Evolutionary conservation across 2,113 vertebrate genomes (phyloP).

Genomic region (Festucalex cinctus): DNA sequence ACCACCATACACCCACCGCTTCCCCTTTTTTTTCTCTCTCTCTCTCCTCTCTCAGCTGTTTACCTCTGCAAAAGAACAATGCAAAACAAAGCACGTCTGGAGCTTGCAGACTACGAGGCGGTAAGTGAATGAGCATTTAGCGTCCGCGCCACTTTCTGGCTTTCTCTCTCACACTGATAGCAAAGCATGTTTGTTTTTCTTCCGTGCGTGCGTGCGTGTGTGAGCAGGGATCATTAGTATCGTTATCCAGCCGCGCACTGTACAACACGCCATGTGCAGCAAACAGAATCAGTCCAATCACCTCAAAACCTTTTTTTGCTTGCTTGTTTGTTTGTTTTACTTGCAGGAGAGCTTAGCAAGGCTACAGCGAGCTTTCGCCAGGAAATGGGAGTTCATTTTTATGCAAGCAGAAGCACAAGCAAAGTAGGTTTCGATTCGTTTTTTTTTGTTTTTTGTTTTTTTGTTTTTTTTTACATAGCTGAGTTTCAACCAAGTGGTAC

Average conservation of each 20-base stretch:
- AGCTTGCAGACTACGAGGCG: constrained; percentile 95
- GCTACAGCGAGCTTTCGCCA: constrained; percentile 92
- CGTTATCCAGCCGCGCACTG: constrained; percentile 24
- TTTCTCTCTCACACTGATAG: constrained; percentile 23
- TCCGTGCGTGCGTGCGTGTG: neutral
- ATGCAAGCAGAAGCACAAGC: constrained; percentile 99
- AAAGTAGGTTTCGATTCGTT: constrained; percentile 87
- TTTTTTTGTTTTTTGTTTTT: too few species aligned
- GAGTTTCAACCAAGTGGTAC: neutral
- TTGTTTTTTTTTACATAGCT: neutral
- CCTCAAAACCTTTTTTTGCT: constrained; percentile 29
- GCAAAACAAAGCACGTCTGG: constrained; percentile 97
- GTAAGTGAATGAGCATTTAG: constrained; percentile 74
- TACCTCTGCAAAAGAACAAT: constrained; percentile 99
- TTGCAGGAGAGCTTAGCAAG: constrained; percentile 94
- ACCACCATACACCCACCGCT: neutral
- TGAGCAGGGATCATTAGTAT: constrained; percentile 37
- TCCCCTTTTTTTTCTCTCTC: constrained; percentile 27
- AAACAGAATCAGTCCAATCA: constrained; percentile 31
- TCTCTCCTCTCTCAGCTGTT: constrained; percentile 79
- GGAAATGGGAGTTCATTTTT: constrained; percentile 99
- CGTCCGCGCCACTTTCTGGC: constrained; percentile 12
- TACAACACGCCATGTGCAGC: constrained; percentile 16
- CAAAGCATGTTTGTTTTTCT: constrained; percentile 20
- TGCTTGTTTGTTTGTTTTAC: constrained; percentile 27